phyloP scores from a whole-genome alignment of 2,797 vertebrate genomes.

The Phalanger gymnotis region DNA sequence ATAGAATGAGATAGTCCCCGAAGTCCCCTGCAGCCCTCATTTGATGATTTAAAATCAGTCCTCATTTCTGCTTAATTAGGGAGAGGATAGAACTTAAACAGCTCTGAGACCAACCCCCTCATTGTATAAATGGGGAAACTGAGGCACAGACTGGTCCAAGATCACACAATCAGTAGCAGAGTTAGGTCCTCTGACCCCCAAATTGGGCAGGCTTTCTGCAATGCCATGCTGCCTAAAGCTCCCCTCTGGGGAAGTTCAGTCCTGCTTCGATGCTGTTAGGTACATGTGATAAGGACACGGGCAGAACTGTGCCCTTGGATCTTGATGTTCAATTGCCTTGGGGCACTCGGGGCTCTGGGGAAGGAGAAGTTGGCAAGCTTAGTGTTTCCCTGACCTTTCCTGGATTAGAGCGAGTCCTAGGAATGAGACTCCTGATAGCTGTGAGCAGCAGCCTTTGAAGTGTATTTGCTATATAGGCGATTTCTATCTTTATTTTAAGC shows the following conservation, averaged over 20 bases:
- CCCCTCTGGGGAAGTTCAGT: background rate
- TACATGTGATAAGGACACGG: background rate
- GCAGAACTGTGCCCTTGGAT: background rate
- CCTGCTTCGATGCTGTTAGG: background rate
- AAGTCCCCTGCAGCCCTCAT: background rate
- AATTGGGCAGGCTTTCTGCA: background rate
- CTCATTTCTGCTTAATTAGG: background rate
- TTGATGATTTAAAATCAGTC: background rate
- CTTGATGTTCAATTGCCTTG: background rate
- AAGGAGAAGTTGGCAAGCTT: background rate
- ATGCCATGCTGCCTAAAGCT: background rate
- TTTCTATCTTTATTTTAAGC: background rate
- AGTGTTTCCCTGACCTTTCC: background rate
- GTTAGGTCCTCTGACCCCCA: background rate
- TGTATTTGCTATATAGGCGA: background rate
- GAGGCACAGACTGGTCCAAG: background rate
- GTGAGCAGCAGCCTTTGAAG: background rate
- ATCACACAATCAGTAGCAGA: background rate
- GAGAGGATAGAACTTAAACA: background rate
- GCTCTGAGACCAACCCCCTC: background rate
- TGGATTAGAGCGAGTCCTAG: background rate
- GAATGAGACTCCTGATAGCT: background rate
- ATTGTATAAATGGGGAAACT: background rate
- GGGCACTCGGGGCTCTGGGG: background rate
- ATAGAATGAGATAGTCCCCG: background rate